Evolutionary conservation across 2,797 vertebrate genomes (phyloP), one percentile per base, ranked within the genome.

Genomic region (Varecia variegata): DNA sequence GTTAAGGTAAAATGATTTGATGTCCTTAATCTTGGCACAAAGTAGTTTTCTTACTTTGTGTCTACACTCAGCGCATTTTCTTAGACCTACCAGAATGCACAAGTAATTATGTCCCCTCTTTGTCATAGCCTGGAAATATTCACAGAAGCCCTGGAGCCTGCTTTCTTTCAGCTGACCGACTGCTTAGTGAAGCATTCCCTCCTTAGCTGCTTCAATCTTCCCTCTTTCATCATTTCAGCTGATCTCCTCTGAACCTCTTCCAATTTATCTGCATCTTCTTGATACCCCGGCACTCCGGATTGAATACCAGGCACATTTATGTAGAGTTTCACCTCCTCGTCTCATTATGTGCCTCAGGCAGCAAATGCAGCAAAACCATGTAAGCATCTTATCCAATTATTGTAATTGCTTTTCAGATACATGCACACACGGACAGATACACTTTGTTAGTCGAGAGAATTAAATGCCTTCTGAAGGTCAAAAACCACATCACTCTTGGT

Each of bases 381-480:
- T 68, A 50, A 95, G 65, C 81, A 45, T 82, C 76, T 81, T 60
- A 81, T 21, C 81, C 81, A 90, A 50, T 89, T 60, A 88, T 35
- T 95, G 45, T 80, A 83, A 93, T 87, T 70, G 62, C 56, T 52
- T 93, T 80, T 73, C 79, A 81, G 81, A 93, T 30, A 50, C 47
- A 13, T 32, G n/a, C 15, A 83, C 71, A 74, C 43, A 50, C 1
- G 88, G 30, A 71, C 40, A 92, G 43, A 83, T n/a, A 27, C 2
- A 43, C 71, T 68, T 40, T 35, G 79, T 68, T 82, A 54, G 30
- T 88, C n/a, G 23, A 62, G 52, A 89, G 83, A 93, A 97, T 70
- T 54, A 83, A 96, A 86, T 54, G n/a, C 20, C 70, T 97, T 74
- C 67, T 21, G 45, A 95, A 94, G 83, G 92, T 95, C 70, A 90